A percentile compares a stretch with the other conserved stretches of the same genome.
Evolutionary conservation across 1,140 invertebrate genomes (phyloP).

Genomic region (Temnothorax curvispinosus): DNA sequence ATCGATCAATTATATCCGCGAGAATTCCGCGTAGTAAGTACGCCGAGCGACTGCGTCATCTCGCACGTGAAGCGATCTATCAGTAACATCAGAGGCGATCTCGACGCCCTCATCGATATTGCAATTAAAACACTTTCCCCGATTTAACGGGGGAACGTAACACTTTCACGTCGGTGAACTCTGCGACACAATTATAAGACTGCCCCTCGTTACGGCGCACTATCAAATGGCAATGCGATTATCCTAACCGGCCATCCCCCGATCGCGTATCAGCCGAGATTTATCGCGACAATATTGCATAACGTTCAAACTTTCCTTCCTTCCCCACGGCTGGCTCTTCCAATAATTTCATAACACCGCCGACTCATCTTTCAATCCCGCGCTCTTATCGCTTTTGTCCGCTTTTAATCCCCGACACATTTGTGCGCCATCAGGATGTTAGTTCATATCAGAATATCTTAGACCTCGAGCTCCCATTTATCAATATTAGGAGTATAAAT

Average conservation of each 20-base stretch:
- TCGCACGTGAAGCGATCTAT: slow-evolving; percentile 17
- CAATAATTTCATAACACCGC: slow-evolving; percentile 14
- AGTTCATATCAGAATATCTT: slow-evolving; percentile 21
- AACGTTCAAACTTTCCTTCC: neutral
- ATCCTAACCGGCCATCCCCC: neutral
- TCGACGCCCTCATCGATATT: slow-evolving; percentile 49
- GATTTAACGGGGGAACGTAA: slow-evolving; percentile 46
- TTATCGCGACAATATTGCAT: slow-evolving; percentile 20
- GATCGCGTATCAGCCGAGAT: slow-evolving; percentile 37
- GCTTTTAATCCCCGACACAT: slow-evolving; percentile 13
- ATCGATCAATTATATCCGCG: slow-evolving; percentile 30
- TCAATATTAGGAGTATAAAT: slow-evolving; percentile 30
- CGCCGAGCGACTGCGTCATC: slow-evolving; percentile 5
- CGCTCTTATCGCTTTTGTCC: neutral
- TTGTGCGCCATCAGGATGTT: neutral
- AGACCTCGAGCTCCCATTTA: neutral
- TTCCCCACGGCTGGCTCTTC: neutral
- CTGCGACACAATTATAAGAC: slow-evolving; percentile 50
- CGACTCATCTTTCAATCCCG: slow-evolving; percentile 7
- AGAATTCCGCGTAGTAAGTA: slow-evolving; percentile 1
- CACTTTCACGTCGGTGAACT: slow-evolving; percentile 44
- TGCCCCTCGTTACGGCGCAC: slow-evolving; percentile 41
- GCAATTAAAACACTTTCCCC: slow-evolving; percentile 56
- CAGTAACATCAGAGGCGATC: slow-evolving; percentile 51
- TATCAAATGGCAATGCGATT: slow-evolving; percentile 50